These are phyloP conservation scores for Clostera curtula DNA, from an alignment of 2,888 invertebrate genomes.

Conservation along the genomic window DNA sequence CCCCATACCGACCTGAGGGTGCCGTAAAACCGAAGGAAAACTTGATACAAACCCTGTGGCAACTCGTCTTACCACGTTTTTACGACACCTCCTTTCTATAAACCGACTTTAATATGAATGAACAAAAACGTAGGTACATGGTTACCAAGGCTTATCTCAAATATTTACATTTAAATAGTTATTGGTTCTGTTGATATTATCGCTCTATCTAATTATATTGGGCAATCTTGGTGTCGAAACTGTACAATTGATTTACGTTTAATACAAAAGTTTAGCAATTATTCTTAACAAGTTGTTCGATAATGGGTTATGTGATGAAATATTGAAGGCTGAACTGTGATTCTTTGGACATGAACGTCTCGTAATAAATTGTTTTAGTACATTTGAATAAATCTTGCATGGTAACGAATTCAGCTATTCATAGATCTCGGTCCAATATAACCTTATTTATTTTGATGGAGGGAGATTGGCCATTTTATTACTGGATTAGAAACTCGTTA, in stretches of 20 bases:
- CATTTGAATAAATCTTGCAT: too few species aligned
- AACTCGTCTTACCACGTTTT: too few species aligned
- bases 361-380: too few species aligned
- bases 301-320: constrained; percentile 18
- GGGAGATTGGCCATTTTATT: too few species aligned
- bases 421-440: too few species aligned
- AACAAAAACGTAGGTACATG: constrained; percentile 30
- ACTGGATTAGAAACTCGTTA: too few species aligned
- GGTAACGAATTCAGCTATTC: too few species aligned
- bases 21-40: too few species aligned
- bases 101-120: constrained; percentile 20
- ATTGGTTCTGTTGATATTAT: constrained; percentile 23
- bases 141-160: constrained; percentile 20
- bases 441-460: too few species aligned
- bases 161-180: constrained; percentile 27
- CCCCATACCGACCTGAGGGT: too few species aligned
- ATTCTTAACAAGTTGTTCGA: constrained; percentile 15
- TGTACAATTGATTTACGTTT: constrained; percentile 21
- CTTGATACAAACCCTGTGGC: too few species aligned
- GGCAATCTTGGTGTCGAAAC: constrained; percentile 21
- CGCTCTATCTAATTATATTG: constrained; percentile 24
- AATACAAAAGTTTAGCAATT: constrained; percentile 15
- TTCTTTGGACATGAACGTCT: constrained; percentile 7
- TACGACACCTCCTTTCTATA: too few species aligned
- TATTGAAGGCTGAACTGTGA: constrained; percentile 11